phyloP scores from a whole-genome alignment of 2,113 vertebrate species.

The Indicator maculatus region DNA sequence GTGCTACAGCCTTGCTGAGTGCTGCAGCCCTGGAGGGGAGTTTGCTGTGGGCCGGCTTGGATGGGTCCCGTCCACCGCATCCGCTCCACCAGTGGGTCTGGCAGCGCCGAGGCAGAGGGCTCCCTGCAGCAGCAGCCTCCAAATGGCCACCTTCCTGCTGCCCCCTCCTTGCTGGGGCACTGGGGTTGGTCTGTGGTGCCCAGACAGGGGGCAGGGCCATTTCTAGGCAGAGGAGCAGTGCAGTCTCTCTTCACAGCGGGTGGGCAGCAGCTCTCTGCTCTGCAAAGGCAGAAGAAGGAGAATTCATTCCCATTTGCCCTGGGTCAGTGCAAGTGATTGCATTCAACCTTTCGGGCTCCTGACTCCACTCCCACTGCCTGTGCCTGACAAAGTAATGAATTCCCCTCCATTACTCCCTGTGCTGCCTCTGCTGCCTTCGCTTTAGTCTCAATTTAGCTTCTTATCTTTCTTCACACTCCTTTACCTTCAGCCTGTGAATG shows the following conservation, averaged over 20 bases:
- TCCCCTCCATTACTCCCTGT: neutral
- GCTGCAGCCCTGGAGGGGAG: neutral
- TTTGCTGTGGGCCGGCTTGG: neutral
- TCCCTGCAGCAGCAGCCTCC: rapidly evolving
- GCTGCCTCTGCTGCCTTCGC: neutral
- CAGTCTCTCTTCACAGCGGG: rapidly evolving
- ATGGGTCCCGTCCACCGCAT: neutral
- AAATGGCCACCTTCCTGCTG: no score
- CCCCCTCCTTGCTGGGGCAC: neutral
- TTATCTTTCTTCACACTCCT: constrained; percentile 6
- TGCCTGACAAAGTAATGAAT: neutral
- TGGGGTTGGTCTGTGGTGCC: rapidly evolving
- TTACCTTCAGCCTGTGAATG: neutral
- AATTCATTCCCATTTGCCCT: neutral
- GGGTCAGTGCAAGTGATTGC: neutral
- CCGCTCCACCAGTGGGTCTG: rapidly evolving
- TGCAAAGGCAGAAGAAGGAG: neutral
- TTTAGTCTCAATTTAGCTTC: neutral
- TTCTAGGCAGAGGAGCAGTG: rapidly evolving
- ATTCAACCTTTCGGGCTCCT: neutral
- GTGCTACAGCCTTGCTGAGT: neutral
- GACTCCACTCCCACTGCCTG: neutral
- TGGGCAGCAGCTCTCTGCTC: neutral
- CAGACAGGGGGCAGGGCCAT: rapidly evolving
- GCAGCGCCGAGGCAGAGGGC: no score